Percentiles rank a stretch among this genome's conserved stretches.
Evolutionary conservation across 2,888 invertebrate species (phyloP).

Genomic region (Pterobdella sp.): DNA sequence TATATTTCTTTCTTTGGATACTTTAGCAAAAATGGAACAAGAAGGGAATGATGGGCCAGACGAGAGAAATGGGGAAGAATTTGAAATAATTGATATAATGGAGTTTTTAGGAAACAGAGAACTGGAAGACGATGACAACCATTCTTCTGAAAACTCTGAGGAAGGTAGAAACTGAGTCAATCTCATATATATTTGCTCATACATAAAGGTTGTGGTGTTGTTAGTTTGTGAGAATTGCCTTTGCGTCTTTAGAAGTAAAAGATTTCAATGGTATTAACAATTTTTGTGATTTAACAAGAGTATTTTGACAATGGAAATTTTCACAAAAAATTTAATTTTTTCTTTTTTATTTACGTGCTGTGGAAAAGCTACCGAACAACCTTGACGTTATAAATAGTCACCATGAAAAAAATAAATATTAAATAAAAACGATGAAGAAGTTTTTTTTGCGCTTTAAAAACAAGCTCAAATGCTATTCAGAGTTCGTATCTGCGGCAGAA

Average conservation of each 20-base stretch:
- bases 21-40: conserved; percentile 11
- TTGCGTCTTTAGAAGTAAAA: too few species aligned
- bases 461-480: conserved; percentile 8
- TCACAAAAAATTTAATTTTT: not conserved
- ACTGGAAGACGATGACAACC: not conserved
- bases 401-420: not conserved
- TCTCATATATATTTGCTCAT: conserved; percentile 1
- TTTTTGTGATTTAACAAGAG: not conserved
- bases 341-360: too few species aligned
- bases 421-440: not conserved
- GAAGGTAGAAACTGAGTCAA: not conserved
- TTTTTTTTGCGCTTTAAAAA: conserved; percentile 3
- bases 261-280: too few species aligned
- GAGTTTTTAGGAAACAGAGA: not conserved
- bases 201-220: not conserved
- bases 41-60: not conserved
- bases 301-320: not conserved
- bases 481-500: conserved; percentile 4
- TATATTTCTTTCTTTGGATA: conserved; percentile 13
- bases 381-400: too few species aligned
- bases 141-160: not conserved
- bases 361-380: too few species aligned
- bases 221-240: not conserved
- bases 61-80: not conserved
- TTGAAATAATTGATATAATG: conserved; percentile 13